Evolutionary conservation across 2,888 invertebrate species (phyloP), one percentile per base, ranked within the genome.

Genomic region (Phortica magna): DNA sequence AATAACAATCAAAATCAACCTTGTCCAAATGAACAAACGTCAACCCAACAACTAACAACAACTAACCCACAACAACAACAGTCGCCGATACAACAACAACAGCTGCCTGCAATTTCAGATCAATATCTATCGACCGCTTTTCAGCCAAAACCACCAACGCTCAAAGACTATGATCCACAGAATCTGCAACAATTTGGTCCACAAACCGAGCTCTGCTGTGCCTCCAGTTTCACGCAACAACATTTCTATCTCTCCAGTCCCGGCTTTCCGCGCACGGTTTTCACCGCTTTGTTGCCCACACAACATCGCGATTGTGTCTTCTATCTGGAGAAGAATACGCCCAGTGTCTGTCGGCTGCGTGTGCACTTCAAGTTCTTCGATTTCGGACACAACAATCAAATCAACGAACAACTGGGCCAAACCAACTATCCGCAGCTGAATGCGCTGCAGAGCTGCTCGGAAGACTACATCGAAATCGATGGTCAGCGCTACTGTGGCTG

Each of bases 401-500:
- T 71, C 12, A 19, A 55, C 14, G 53, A 71, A n/a, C 55, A 68
- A 68, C 10, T 22, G 68, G 75, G 42, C 7, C 70, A 71, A 55
- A 55, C 70, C 4, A 73, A 42, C 65, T 75, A 31, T 61, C 59
- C 42, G 39, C 59, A 12, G 68, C 48, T 41, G 70, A 55, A 0
- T 73, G 64, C 7, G 74, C 77, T 22, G 43, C 77, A 84, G 84
- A 74, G 76, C 4, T 94, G 94, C 79, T 83, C 83, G 0, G 91
- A 92, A 14, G 94, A 94, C 7, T 93, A 92, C 82, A 80, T 94
- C 2, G 93, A 94, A 85, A 91, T 94, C 53, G 94, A 94, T 82
- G 93, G 93, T 0, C 93, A 93, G 83, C 90, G 92, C 14, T 91
- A 93, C 71, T 94, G 94, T 82, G 94, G 94, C 0, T 94, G 94